A percentile compares a stretch with the other conserved stretches of the same genome.
Evolutionary conservation across 2,113 vertebrate species (phyloP).

Genomic region (Sphyrna mokarran): DNA sequence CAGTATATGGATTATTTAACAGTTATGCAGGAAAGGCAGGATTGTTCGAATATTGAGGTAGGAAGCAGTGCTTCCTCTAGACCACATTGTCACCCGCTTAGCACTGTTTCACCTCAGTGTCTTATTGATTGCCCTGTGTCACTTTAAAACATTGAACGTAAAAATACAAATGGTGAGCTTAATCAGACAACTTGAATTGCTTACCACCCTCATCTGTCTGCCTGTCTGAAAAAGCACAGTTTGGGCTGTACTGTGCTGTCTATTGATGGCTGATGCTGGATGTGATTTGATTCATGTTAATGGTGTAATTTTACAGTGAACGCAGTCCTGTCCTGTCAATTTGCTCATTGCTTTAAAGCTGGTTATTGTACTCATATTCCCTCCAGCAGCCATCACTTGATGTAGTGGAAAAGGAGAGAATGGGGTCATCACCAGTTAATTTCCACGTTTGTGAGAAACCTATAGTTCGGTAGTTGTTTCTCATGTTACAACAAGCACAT

Average conservation of each 20-base stretch:
- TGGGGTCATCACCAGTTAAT: neutral
- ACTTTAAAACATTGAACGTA: neutral
- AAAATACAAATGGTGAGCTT: neutral
- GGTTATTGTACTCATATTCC: neutral
- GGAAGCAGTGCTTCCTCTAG: neutral
- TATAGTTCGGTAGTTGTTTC: neutral
- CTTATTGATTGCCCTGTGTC: neutral
- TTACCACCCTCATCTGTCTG: neutral
- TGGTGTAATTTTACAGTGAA: neutral
- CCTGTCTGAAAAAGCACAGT: neutral
- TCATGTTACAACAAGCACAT: neutral
- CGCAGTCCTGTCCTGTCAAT: neutral
- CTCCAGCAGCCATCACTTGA: neutral
- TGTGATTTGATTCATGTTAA: neutral
- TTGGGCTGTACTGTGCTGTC: neutral
- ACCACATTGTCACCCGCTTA: neutral
- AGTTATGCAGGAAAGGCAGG: neutral
- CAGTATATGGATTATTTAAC: neutral
- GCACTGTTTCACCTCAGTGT: neutral
- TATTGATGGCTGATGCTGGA: too few species aligned
- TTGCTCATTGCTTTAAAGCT: neutral
- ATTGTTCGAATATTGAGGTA: neutral
- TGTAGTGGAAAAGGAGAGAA: neutral
- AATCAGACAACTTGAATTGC: neutral
- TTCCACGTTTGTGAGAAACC: too few species aligned